Evolutionary conservation across 2,113 vertebrate genomes (phyloP).

Genomic region (Sinocyclocheilus anshuiensis): DNA sequence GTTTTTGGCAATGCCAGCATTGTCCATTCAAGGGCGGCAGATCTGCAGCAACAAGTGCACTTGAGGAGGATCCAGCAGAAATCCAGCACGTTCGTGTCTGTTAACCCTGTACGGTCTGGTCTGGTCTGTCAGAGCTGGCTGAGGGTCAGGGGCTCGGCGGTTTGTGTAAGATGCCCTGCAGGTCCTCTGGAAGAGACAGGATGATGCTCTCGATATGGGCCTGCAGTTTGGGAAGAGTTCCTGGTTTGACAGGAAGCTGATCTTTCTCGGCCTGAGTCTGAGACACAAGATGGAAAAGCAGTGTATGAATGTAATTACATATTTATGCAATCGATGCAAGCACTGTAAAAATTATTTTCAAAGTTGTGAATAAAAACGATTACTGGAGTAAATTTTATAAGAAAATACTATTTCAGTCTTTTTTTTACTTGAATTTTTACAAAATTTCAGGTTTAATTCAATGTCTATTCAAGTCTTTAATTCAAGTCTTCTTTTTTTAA

Average conservation of each 20-base stretch:
- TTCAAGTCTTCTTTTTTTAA: no score
- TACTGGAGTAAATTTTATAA: no score
- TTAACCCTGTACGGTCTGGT: no score
- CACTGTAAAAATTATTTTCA: not conserved
- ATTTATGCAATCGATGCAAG: not conserved
- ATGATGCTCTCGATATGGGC: conserved; percentile 89
- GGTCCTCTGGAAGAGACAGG: conserved; percentile 88
- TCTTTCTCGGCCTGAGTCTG: conserved; percentile 88
- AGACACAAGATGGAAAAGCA: not conserved
- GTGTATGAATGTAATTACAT: no score
- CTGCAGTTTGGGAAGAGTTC: conserved; percentile 85
- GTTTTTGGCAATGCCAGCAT: conserved; percentile 77
- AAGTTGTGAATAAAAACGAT: no score
- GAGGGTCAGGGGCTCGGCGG: conserved; percentile 77
- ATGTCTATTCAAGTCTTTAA: no score
- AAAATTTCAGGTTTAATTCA: no score
- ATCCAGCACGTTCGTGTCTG: not conserved
- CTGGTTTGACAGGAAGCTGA: conserved; percentile 85
- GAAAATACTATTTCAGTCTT: no score
- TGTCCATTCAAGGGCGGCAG: conserved; percentile 58
- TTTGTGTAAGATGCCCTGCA: conserved; percentile 94
- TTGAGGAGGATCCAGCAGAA: conserved; percentile 16
- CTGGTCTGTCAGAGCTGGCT: not conserved
- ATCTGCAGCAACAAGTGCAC: conserved; percentile 44
- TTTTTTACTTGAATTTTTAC: no score